Conservation (phyloP, 1,140 invertebrate genomes). For the Grapholita molesta region DNA sequence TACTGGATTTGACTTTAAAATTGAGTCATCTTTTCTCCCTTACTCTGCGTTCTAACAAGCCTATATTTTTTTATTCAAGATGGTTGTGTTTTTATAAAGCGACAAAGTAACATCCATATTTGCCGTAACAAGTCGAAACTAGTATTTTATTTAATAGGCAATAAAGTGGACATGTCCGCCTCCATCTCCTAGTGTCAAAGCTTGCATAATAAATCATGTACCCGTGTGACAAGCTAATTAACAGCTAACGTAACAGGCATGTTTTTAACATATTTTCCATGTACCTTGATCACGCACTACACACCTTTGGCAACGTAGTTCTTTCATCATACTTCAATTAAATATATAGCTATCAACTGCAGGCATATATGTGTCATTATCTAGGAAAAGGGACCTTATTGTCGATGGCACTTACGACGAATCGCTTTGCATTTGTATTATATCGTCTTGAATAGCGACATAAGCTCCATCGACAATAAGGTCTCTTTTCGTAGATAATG, state of each 20-base stretch:
- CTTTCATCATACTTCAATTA: neutral
- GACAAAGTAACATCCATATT: neutral
- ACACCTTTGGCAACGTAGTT: neutral
- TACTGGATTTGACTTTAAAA: no score
- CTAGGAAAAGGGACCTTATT: no score
- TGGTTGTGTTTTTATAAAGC: no score
- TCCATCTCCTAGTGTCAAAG: neutral
- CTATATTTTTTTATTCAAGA: no score
- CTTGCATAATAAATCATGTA: neutral
- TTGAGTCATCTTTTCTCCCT: no score
- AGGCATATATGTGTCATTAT: no score
- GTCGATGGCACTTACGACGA: no score
- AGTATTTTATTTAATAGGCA: neutral
- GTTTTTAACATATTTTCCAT: slow-evolving; percentile 4
- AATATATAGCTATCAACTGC: neutral
- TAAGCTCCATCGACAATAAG: no score
- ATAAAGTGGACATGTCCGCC: neutral
- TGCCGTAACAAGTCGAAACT: neutral
- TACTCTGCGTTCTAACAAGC: no score
- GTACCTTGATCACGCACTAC: neutral
- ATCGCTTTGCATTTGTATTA: no score
- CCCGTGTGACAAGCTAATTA: neutral
- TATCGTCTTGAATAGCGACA: no score
- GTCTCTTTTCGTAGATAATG: no score
- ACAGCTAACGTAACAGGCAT: neutral